These are phyloP conservation scores for Eciton burchellii DNA, from an alignment of 1,140 invertebrate species.

Conservation along the genomic window DNA sequence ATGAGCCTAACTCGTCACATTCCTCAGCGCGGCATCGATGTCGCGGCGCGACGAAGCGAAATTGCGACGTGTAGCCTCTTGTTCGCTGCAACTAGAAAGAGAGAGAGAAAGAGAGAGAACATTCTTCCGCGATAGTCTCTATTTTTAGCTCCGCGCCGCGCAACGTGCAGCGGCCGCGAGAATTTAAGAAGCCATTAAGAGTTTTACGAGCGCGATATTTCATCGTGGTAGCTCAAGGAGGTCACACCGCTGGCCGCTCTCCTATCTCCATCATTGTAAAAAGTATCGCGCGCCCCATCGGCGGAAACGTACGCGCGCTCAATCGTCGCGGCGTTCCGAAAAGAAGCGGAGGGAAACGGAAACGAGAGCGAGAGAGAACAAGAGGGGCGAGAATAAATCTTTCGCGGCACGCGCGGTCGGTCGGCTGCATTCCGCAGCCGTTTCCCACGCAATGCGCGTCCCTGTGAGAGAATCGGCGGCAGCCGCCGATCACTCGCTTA, in stretches of 20 bases:
- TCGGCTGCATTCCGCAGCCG: constrained; percentile 19
- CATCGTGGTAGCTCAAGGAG: constrained; percentile 35
- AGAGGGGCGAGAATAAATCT: constrained; percentile 42
- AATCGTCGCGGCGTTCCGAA: background rate
- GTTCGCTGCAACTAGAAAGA: background rate
- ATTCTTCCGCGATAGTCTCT: constrained; percentile 46
- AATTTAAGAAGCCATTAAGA: constrained; percentile 59
- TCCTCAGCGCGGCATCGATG: too few species aligned
- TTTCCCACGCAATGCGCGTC: constrained; percentile 26
- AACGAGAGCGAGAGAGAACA: too few species aligned
- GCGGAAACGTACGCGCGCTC: constrained; percentile 26
- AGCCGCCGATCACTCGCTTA: constrained; percentile 9
- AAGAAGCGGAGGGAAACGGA: too few species aligned
- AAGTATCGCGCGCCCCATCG: constrained; percentile 37
- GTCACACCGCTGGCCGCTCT: constrained; percentile 8
- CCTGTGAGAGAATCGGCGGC: constrained; percentile 47
- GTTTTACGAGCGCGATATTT: constrained; percentile 60
- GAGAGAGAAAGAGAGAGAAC: too few species aligned
- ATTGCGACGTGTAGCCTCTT: constrained; percentile 38
- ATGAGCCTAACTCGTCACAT: too few species aligned
- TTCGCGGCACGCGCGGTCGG: constrained; percentile 41
- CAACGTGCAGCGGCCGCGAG: constrained; percentile 28
- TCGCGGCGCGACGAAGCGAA: constrained; percentile 3
- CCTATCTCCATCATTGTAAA: constrained; percentile 50
- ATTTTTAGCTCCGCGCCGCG: constrained; percentile 39